Base-by-base conservation (phyloP, 2,888 invertebrate species). In the Electrophaes corylata region DNA sequence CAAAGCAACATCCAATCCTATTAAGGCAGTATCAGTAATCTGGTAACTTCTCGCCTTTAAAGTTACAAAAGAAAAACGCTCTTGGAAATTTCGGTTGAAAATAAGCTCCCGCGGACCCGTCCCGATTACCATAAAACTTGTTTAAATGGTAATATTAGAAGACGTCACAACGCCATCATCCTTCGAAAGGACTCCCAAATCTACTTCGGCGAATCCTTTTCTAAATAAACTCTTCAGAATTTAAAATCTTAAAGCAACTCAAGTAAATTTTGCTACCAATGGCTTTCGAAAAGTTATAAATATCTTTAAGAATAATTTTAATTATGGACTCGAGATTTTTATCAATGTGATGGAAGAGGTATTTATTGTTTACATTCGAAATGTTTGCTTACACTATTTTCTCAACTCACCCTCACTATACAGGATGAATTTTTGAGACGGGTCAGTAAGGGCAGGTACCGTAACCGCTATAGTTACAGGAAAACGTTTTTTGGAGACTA, bases 91-190 rank as follows among this genome's bases (percentile, higher is more conserved):
- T 82, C 73, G 73, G 73, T 77, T 78, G 81, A 86, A 88, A 86
- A 88, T 89, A 87, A 87, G 84, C 83, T 88, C 78, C 79, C 77
- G 73, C 76, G 78, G 79, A 77, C 81, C 76, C 81, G 71, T 57
- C 66, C 73, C 78, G 85, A 91, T 91, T 91, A 89, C 89, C 91
- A 91, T 91, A 91, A 91, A 91, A 91, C 89, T 90, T 91, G 91
- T 91, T 89, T 91, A 91, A 91, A 91, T 91, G 91, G 88, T 91
- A 91, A 91, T 91, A 91, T 91, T 91, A 88, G 87, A 81, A 84
- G 86, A 88, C 83, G 87, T 89, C 90, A 87, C 84, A 79, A 82
- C 83, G 75, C 83, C 81, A 78, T 80, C 80, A 76, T 77, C 73
- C 75, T 76, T 75, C 75, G 70, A 71, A 72, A 72, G 73, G 73